Evolutionary conservation across 2,797 vertebrate genomes (phyloP).

Genomic region (Neomorphus geoffroyi): DNA sequence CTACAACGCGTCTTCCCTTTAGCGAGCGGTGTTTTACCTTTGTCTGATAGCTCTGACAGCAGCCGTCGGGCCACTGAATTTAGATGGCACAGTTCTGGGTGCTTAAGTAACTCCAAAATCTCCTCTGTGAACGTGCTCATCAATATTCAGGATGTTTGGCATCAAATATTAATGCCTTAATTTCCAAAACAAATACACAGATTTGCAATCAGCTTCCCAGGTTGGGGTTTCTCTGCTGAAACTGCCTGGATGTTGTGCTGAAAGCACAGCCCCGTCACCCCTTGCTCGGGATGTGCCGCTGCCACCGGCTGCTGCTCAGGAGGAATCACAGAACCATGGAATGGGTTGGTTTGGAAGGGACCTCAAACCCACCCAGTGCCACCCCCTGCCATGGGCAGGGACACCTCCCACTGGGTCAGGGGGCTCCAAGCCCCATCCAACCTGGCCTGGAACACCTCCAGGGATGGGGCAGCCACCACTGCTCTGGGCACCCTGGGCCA

Average conservation of each 20-base stretch:
- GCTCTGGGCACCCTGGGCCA: too few relatives aligned
- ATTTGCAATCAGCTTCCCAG: background rate
- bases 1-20: background rate
- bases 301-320: background rate
- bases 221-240: background rate
- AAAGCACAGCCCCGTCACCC: background rate
- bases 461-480: too few relatives aligned
- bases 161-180: constrained; percentile 50
- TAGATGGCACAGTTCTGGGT: background rate
- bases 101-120: constrained; percentile 43
- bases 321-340: too few relatives aligned
- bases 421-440: too few relatives aligned
- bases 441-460: too few relatives aligned
- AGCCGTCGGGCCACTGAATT: background rate
- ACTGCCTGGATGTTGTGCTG: background rate
- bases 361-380: too few relatives aligned
- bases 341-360: too few relatives aligned
- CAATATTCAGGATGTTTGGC: constrained; percentile 38
- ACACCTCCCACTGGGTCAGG: too few relatives aligned
- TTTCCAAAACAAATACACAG: constrained; percentile 60
- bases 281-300: accelerated
- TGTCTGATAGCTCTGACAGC: background rate
- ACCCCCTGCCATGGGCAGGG: too few relatives aligned
- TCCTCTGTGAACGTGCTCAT: background rate
- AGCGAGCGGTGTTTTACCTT: background rate